Conservation (phyloP, 1,140 invertebrate species). For the Eupeodes corollae region DNA sequence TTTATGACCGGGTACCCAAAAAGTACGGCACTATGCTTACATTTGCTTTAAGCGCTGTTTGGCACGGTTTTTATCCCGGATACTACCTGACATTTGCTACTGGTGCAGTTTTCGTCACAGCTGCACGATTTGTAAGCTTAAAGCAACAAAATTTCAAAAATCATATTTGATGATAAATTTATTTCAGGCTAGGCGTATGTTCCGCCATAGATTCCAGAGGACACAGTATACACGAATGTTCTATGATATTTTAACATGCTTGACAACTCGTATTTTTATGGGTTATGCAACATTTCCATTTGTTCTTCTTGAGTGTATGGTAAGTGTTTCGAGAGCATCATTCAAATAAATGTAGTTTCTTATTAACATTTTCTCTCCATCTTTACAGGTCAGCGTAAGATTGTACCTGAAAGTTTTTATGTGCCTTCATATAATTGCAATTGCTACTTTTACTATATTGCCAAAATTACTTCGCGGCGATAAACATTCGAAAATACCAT, state of each 20-base stretch:
- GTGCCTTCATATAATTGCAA: slow-evolving; percentile 45
- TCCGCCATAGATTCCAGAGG: slow-evolving; percentile 44
- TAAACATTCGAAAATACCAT: slow-evolving; percentile 8
- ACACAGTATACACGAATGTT: slow-evolving; percentile 44
- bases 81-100: slow-evolving; percentile 92
- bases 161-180: not conserved
- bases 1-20: slow-evolving; percentile 67
- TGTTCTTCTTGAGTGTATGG: slow-evolving; percentile 70
- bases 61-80: slow-evolving; percentile 96
- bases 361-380: not conserved
- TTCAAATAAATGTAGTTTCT: not conserved
- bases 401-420: slow-evolving; percentile 57
- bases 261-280: slow-evolving; percentile 68
- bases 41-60: slow-evolving; percentile 81
- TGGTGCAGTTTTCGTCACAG: slow-evolving; percentile 76
- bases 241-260: slow-evolving; percentile 68
- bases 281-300: slow-evolving; percentile 83
- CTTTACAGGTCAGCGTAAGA: slow-evolving; percentile 42
- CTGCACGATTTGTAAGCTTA: slow-evolving; percentile 59
- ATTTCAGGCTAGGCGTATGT: slow-evolving; percentile 61
- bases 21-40: slow-evolving; percentile 57
- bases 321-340: slow-evolving; percentile 7
- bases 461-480: slow-evolving; percentile 37
- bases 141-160: not conserved
- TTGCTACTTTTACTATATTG: slow-evolving; percentile 42